These are phyloP conservation scores for Eledone cirrhosa DNA, from an alignment of 2,888 invertebrate genomes.

Conservation along the genomic window DNA sequence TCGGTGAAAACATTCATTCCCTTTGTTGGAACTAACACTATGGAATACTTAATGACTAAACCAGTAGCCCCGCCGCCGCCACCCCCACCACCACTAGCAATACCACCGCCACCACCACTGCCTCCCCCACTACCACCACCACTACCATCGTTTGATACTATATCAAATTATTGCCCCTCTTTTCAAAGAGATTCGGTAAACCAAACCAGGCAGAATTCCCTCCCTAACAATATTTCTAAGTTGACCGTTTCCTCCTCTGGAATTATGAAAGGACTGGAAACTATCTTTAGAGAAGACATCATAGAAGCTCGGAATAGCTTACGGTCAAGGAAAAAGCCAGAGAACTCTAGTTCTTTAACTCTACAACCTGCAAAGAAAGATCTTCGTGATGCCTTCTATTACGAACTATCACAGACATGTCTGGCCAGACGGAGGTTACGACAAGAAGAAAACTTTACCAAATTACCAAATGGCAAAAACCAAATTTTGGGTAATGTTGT, in stretches of 20 bases:
- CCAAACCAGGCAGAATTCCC: not conserved
- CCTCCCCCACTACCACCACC: conserved; percentile 16
- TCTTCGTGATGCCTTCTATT: conserved; percentile 48
- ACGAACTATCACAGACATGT: conserved; percentile 48
- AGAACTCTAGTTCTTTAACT: not conserved
- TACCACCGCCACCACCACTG: conserved; percentile 10
- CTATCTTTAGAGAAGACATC: conserved; percentile 55
- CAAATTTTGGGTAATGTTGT: not conserved
- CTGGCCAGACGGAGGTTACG: conserved; percentile 14
- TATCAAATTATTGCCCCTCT: not conserved
- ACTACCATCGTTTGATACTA: not conserved
- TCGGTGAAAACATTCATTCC: too few relatives aligned
- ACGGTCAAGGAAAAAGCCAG: conserved; percentile 32
- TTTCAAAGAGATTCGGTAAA: not conserved
- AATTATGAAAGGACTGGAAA: conserved; percentile 36
- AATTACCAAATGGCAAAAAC: conserved; percentile 15
- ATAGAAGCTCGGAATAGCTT: conserved; percentile 48
- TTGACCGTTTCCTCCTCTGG: not conserved
- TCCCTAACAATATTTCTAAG: not conserved
- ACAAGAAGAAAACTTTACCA: conserved; percentile 18
- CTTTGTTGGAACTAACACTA: too few relatives aligned
- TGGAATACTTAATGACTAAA: not conserved
- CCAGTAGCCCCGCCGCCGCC: not conserved
- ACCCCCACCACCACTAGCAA: conserved; percentile 34
- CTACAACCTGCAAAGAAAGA: conserved; percentile 40